Conservation (phyloP, 2,888 invertebrate species). For the Mythimna pallens region DNA sequence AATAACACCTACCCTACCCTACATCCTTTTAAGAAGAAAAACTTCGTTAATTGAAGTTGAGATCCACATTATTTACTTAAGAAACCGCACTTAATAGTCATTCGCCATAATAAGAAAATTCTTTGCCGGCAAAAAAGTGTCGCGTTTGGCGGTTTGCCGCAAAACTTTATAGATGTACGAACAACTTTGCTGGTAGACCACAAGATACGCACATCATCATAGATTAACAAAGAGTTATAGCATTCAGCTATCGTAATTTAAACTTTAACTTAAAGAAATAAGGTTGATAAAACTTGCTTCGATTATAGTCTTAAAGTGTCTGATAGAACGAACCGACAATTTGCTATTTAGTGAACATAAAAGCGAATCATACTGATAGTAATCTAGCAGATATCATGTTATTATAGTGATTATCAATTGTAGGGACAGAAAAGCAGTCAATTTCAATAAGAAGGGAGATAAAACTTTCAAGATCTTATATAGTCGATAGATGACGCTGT, state of each 20-base stretch:
- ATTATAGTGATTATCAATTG: slow-evolving; percentile 78
- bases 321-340: slow-evolving; percentile 82
- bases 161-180: slow-evolving; percentile 67
- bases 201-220: slow-evolving; percentile 66
- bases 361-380: slow-evolving; percentile 83
- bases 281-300: slow-evolving; percentile 61
- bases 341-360: slow-evolving; percentile 87
- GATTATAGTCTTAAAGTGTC: slow-evolving; percentile 73
- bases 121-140: slow-evolving; percentile 61
- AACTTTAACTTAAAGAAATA: slow-evolving; percentile 67
- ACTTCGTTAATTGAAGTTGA: slow-evolving; percentile 40
- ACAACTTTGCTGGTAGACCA: slow-evolving; percentile 71
- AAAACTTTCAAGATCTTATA: not conserved
- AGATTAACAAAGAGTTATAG: slow-evolving; percentile 54
- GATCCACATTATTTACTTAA: slow-evolving; percentile 42
- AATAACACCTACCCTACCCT: slow-evolving; percentile 40
- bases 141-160: slow-evolving; percentile 69
- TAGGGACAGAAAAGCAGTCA: slow-evolving; percentile 75
- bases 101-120: slow-evolving; percentile 54
- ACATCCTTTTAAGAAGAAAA: slow-evolving; percentile 45
- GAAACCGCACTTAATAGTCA: slow-evolving; percentile 54
- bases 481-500: slow-evolving; percentile 40
- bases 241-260: slow-evolving; percentile 50
- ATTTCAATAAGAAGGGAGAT: not conserved
- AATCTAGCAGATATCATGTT: slow-evolving; percentile 85